Conservation (phyloP, 2,113 vertebrate genomes). For the Amblyornis subalaris region DNA sequence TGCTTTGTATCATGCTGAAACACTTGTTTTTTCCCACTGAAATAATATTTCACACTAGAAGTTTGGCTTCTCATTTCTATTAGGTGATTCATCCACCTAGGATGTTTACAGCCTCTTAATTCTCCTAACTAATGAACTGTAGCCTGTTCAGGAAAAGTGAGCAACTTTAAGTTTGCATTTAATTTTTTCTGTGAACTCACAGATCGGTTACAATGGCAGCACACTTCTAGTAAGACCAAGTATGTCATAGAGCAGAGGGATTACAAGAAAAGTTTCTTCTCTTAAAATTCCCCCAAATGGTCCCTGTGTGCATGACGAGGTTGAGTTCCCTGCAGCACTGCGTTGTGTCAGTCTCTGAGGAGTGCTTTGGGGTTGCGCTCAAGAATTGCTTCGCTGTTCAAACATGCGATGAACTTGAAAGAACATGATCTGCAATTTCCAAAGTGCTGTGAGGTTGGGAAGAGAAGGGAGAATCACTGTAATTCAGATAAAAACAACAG, state of each 20-base stretch:
- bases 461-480: accelerated
- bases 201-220: neutral
- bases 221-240: neutral
- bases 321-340: neutral
- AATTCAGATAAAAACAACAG: neutral
- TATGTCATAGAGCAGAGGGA: neutral
- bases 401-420: neutral
- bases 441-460: neutral
- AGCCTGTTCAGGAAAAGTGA: neutral
- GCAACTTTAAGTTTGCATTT: neutral
- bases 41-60: neutral
- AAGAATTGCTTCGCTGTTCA: accelerated
- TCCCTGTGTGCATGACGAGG: accelerated
- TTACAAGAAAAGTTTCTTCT: neutral
- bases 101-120: neutral
- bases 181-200: neutral
- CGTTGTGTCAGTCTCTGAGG: accelerated
- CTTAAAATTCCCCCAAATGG: neutral
- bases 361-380: neutral
- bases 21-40: neutral
- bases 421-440: neutral
- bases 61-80: neutral
- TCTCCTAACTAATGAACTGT: neutral
- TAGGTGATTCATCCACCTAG: neutral
- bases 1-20: accelerated